Evolutionary conservation across 1,140 invertebrate genomes (phyloP).

Genomic region (Atopsyche davidsoni): DNA sequence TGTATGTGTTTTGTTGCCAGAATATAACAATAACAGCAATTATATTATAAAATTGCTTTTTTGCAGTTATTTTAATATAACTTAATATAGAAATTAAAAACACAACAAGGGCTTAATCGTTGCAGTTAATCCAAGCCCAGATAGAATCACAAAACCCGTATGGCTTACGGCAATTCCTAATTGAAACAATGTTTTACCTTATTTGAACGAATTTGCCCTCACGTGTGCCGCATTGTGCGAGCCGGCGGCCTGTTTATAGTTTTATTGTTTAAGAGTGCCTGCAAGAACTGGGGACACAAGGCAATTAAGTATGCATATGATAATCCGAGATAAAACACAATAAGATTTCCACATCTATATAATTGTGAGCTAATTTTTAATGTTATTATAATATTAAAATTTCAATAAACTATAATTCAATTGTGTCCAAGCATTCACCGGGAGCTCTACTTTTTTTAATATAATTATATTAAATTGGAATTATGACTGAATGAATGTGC

Average conservation of each 20-base stretch:
- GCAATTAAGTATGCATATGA: background rate
- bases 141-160: background rate
- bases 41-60: background rate
- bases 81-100: background rate
- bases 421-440: no score
- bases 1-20: background rate
- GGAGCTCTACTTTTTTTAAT: no score
- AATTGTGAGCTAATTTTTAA: no score
- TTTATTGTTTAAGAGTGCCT: no score
- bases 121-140: background rate
- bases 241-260: no score
- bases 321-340: background rate
- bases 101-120: background rate
- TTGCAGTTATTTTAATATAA: background rate
- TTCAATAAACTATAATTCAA: no score
- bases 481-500: no score
- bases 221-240: background rate
- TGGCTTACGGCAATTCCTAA: conserved; percentile 5
- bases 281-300: conserved; percentile 1
- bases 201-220: background rate
- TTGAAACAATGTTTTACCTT: conserved; percentile 7
- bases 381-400: no score
- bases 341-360: no score
- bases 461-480: no score
- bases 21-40: no score